phyloP scores from a whole-genome alignment of 2,888 invertebrate species.

The Thymelicus sylvestris region DNA sequence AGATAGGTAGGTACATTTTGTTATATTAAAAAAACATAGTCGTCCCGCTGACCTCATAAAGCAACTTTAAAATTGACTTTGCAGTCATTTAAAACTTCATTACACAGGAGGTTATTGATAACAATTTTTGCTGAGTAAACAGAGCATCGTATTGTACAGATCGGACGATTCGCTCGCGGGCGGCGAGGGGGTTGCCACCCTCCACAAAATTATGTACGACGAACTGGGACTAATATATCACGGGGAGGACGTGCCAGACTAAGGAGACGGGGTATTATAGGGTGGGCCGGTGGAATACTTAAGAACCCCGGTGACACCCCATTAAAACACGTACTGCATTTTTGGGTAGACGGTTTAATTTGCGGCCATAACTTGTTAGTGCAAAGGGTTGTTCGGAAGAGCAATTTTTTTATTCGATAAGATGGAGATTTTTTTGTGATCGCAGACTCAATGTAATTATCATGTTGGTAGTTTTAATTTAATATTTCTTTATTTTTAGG shows the following conservation, averaged over 20 bases:
- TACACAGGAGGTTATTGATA: slow-evolving; percentile 36
- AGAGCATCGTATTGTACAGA: slow-evolving; percentile 80
- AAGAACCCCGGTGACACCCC: slow-evolving; percentile 83
- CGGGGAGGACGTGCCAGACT: slow-evolving; percentile 84
- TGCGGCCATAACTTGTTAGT: slow-evolving; percentile 58
- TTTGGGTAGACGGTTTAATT: slow-evolving; percentile 82
- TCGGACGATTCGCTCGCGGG: slow-evolving; percentile 67
- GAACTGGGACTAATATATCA: slow-evolving; percentile 85
- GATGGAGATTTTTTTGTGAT: not conserved
- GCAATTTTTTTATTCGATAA: slow-evolving; percentile 18
- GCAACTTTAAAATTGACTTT: slow-evolving; percentile 18
- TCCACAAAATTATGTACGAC: slow-evolving; percentile 85
- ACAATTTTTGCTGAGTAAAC: slow-evolving; percentile 63
- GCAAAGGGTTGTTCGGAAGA: slow-evolving; percentile 32
- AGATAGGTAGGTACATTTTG: too few relatives aligned
- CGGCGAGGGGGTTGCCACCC: slow-evolving; percentile 70
- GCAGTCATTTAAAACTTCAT: slow-evolving; percentile 30
- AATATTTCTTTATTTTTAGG: too few relatives aligned
- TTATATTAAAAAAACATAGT: too few relatives aligned
- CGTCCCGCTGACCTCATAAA: too few relatives aligned
- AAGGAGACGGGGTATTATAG: slow-evolving; percentile 83
- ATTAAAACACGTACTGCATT: slow-evolving; percentile 83
- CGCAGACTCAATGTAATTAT: not conserved
- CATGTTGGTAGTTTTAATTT: too few relatives aligned
- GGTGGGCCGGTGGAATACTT: slow-evolving; percentile 83